Conservation (phyloP, 2,888 invertebrate genomes). For the Anticlea derivata region DNA sequence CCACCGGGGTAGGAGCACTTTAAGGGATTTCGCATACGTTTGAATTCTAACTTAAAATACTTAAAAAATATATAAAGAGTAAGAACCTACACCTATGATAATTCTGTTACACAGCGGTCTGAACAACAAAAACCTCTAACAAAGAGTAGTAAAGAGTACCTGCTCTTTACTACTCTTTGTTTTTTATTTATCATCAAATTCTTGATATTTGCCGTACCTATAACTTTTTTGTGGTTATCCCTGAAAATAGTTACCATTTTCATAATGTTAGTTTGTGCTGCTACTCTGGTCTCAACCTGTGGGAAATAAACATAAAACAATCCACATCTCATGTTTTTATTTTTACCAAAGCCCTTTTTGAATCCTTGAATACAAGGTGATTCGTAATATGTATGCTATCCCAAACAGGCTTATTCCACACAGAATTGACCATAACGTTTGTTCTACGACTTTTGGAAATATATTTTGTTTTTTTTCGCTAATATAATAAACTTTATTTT, state of each 20-base stretch:
- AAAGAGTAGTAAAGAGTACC: too few species aligned
- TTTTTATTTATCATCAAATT: constrained; percentile 1
- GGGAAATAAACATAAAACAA: constrained; percentile 77
- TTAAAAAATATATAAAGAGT: too few species aligned
- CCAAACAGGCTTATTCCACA: too few species aligned
- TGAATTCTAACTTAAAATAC: too few species aligned
- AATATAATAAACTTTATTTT: too few species aligned
- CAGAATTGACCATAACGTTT: too few species aligned
- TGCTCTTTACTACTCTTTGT: neutral
- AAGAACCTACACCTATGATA: too few species aligned
- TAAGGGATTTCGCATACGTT: constrained; percentile 31
- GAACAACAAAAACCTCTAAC: too few species aligned
- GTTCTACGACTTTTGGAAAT: too few species aligned
- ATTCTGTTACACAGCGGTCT: too few species aligned
- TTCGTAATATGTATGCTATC: too few species aligned
- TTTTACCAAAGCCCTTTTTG: constrained; percentile 19
- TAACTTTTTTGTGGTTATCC: constrained; percentile 65
- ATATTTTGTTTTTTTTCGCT: too few species aligned
- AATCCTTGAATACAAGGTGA: neutral
- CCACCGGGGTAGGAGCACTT: constrained; percentile 73
- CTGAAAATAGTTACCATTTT: constrained; percentile 83
- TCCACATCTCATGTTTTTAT: constrained; percentile 59
- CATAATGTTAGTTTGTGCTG: constrained; percentile 74
- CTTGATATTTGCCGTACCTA: neutral
- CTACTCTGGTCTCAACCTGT: constrained; percentile 80